phyloP scores from a whole-genome alignment of 2,113 vertebrate genomes.

The Tupaia tana region DNA sequence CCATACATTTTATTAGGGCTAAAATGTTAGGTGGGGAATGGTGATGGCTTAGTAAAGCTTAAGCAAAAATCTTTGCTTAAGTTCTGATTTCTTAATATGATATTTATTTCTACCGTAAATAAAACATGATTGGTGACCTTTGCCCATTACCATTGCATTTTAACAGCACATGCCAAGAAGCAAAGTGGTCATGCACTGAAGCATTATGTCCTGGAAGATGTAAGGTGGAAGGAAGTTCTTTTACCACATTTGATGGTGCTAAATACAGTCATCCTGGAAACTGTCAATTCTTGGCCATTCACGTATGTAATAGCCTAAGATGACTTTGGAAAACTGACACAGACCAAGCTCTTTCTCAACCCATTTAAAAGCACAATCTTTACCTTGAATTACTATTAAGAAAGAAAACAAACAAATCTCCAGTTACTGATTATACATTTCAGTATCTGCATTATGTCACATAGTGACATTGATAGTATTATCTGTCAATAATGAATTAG shows the following conservation, averaged over 20 bases:
- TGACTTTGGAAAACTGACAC: background rate
- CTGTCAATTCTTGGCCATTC: constrained; percentile 78
- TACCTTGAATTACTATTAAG: background rate
- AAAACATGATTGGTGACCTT: background rate
- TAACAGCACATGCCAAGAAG: constrained; percentile 79
- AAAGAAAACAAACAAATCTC: background rate
- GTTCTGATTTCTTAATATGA: background rate
- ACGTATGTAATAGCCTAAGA: constrained; percentile 70
- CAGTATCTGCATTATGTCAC: background rate
- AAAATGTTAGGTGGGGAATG: background rate
- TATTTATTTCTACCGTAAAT: background rate
- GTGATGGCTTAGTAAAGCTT: background rate
- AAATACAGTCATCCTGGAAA: constrained; percentile 78
- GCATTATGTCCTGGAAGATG: constrained; percentile 76
- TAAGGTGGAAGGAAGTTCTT: constrained; percentile 79
- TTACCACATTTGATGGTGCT: constrained; percentile 80
- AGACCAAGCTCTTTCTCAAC: background rate
- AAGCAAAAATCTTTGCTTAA: background rate
- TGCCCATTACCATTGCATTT: constrained; percentile 31
- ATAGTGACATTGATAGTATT: background rate
- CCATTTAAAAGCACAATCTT: background rate
- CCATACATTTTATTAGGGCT: background rate
- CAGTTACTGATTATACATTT: background rate
- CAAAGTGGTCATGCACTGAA: constrained; percentile 80
- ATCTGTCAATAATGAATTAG: background rate